Evolutionary conservation across 2,113 vertebrate genomes (phyloP).

Genomic region (Sporophila hypoxantha): DNA sequence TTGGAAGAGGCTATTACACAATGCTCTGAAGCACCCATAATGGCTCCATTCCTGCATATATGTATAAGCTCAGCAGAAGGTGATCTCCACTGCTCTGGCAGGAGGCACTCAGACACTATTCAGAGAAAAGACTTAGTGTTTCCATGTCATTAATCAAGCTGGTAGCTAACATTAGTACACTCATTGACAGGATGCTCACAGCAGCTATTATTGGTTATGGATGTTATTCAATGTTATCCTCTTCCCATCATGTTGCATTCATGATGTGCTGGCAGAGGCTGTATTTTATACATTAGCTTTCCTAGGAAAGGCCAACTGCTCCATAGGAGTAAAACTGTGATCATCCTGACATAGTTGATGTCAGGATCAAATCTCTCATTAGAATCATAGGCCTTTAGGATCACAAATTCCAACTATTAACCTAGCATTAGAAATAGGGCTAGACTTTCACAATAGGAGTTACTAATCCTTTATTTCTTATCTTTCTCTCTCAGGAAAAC

Average conservation of each 20-base stretch:
- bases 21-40: background rate
- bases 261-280: conserved; percentile 15
- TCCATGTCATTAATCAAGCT: conserved; percentile 23
- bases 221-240: background rate
- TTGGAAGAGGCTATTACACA: background rate
- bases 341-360: background rate
- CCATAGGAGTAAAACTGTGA: conserved; percentile 1
- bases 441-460: conserved; percentile 17
- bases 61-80: conserved; percentile 6
- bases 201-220: background rate
- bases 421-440: background rate
- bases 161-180: background rate
- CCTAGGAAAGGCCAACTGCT: conserved; percentile 2
- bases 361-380: background rate
- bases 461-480: conserved; percentile 15
- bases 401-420: background rate
- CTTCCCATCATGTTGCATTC: background rate
- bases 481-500: conserved; percentile 11
- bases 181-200: background rate
- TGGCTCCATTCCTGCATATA: background rate
- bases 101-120: conserved; percentile 5
- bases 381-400: background rate
- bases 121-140: conserved; percentile 14
- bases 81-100: background rate
- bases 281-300: conserved; percentile 11